These are phyloP conservation scores for Drosophila picticornis DNA, from an alignment of 2,888 invertebrate genomes.

Conservation along the genomic window DNA sequence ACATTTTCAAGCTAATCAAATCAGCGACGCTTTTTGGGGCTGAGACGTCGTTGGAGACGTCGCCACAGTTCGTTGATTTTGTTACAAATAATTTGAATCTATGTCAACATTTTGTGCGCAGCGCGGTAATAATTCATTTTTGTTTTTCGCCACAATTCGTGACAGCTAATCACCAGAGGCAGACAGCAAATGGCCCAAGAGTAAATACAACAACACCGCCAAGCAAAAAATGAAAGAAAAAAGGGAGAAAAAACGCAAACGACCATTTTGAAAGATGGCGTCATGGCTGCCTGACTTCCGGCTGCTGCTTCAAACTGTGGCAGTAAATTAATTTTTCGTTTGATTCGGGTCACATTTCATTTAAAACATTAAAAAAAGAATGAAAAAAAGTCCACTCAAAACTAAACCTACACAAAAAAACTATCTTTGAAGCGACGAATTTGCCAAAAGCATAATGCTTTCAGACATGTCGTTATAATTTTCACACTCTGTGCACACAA, in stretches of 20 bases:
- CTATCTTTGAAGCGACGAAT: not conserved
- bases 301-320: constrained; percentile 55
- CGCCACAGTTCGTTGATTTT: constrained; percentile 71
- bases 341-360: constrained; percentile 56
- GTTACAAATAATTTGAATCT: constrained; percentile 80
- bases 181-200: constrained; percentile 38
- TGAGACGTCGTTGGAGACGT: not conserved
- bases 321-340: constrained; percentile 63
- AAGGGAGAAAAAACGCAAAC: constrained; percentile 24
- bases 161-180: constrained; percentile 75
- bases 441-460: not conserved
- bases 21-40: constrained; percentile 36
- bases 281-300: constrained; percentile 76
- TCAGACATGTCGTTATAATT: not conserved
- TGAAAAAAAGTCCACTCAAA: not conserved
- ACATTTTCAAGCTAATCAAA: constrained; percentile 65
- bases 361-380: constrained; percentile 4
- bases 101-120: constrained; percentile 73
- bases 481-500: not conserved
- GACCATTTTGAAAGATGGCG: constrained; percentile 76
- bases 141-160: constrained; percentile 70
- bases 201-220: constrained; percentile 19
- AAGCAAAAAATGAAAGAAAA: not conserved
- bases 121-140: constrained; percentile 77
- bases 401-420: not conserved